Conservation (phyloP, 1,140 invertebrate species). For the Apis dorsata region DNA sequence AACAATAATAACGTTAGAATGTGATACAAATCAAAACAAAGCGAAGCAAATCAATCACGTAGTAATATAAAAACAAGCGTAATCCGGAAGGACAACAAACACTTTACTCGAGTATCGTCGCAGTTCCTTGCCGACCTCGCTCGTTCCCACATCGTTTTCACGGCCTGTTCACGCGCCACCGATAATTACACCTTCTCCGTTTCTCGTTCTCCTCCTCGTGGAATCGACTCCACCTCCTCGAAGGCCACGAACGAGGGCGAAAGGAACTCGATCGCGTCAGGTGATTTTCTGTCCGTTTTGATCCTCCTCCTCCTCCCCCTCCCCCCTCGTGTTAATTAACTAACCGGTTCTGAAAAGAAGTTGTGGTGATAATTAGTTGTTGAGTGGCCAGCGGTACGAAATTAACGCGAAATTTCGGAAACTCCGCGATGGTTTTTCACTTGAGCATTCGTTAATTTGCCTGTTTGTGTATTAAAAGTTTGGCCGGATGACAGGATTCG, state of each 20-base stretch:
- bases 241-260: neutral
- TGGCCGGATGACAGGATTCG: neutral
- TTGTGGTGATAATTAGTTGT: conserved; percentile 27
- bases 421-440: neutral
- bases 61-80: too few species aligned
- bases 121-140: neutral
- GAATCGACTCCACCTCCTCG: neutral
- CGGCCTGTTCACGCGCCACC: neutral
- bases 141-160: neutral
- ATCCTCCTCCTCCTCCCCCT: neutral
- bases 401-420: conserved; percentile 8
- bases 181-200: conserved; percentile 13
- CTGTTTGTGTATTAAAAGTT: neutral
- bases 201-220: conserved; percentile 2
- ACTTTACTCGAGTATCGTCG: too few species aligned
- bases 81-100: neutral
- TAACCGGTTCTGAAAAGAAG: neutral
- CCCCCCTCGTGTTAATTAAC: conserved; percentile 16
- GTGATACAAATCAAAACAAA: too few species aligned
- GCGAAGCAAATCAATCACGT: too few species aligned
- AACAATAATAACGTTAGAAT: too few species aligned
- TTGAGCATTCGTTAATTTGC: neutral
- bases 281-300: conserved; percentile 13
- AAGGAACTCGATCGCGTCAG: neutral
- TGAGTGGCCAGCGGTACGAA: neutral